Base-by-base conservation (phyloP, 2,797 vertebrate genomes). In the Mus caroli region DNA sequence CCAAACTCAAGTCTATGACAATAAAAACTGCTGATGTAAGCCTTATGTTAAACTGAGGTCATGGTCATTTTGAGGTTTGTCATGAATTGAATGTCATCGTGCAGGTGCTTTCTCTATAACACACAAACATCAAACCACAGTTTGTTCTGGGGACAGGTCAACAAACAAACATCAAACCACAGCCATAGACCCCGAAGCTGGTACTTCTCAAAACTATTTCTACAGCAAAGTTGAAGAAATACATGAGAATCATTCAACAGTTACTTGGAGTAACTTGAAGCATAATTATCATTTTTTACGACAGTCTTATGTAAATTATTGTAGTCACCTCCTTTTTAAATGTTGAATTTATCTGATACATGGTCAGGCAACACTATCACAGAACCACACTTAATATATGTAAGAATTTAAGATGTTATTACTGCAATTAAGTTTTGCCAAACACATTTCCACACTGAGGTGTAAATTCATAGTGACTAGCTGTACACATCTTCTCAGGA, bases 361-460 rank as follows among this genome's bases (percentile, higher is more conserved):
- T 43, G 58, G 31, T 37, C 88, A 71, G 75, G 34, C 15, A 94
- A 82, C 26, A 28, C 58, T 43, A 67, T 78, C 3, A 26, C 79
- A 87, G 52, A 89, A 15, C 60, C 78, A 88, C 75, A 78, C 90
- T 92, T 91, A 90, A 58, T 86, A 73, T 50, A 67, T 56, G 69
- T 40, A 79, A 85, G 52, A 69, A 34, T 79, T 92, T 76, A 54
- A 94, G 82, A 92, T 91, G 67, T 62, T 84, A 92, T 80, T 22
- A 71, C 43, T 75, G 34, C 79, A 91, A 88, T 91, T 83, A 67
- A 54, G 83, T 93, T 96, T 80, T 95, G 77, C 37, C 71, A 83
- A 90, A 69, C 58, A 85, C 24, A 60, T 86, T 58, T 92, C 26
- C 19, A 52, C 54, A 28, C 64, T 26, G 34, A 79, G 76, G 56